Evolutionary conservation across 2,888 invertebrate genomes (phyloP), one percentile per base, ranked within the genome.

Genomic region (Lochmaea crataegi): DNA sequence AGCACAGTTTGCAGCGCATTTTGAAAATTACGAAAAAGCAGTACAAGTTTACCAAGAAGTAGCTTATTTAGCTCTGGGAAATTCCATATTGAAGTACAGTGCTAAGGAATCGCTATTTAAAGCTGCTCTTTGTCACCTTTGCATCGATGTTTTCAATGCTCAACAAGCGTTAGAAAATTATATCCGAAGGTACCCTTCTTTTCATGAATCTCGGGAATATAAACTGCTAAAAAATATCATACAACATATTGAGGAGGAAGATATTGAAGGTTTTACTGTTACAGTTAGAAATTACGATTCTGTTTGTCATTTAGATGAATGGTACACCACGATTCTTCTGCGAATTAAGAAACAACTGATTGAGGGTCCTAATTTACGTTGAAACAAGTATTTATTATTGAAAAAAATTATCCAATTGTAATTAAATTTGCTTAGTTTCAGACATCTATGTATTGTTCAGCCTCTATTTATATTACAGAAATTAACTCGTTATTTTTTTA

Each of bases 81-180:
- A 95, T 88, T 94, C 96, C 73, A 90, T 99, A 80, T 89, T 99
- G 80, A 98, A 99, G 87, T 99, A 99, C 89, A 96, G 97, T 87
- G 98, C 98, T 38, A 99, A 98, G 88, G 99, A 99, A 87, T 97
- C 99, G 88, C 97, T 98, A 89, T 99, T 99, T 90, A 93, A 97
- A 70, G 98, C 99, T 11, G 95, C 96, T 6, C 90, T 99, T 5
- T 99, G 99, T 87, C 98, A 99, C 87, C 90, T 99, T 69, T 98
- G 98, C 87, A 94, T 98, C 70, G 99, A 99, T 88, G 89, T 95
- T 60, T 90, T 98, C 74, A 97, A 99, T 89, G 97, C 97, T 63
- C 94, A 96, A 85, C 96, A 96, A 87, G 98, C 98, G 4, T 88
- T 99, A 75, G 95, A 96, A 86, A 94, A 95, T 86, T 99, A 99